These are phyloP conservation scores for Encarsia formosa DNA, from an alignment of 2,888 invertebrate genomes.

Conservation along the genomic window DNA sequence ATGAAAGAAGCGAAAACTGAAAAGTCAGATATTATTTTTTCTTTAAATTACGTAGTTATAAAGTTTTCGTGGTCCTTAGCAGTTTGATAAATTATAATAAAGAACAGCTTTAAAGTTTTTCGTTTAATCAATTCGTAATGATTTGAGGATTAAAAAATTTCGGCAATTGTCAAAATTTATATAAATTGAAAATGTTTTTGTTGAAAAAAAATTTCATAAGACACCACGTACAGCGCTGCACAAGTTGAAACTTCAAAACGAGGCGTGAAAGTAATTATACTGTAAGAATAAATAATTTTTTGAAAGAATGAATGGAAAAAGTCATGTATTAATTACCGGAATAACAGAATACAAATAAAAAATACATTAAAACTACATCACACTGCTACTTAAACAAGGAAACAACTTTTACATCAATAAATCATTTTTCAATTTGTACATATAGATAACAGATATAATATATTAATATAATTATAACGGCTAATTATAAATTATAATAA, in stretches of 20 bases:
- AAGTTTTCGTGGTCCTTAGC: no score
- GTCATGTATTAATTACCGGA: slow-evolving; percentile 29
- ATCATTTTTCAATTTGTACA: slow-evolving; percentile 49
- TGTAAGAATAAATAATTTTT: slow-evolving; percentile 24
- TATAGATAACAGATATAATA: slow-evolving; percentile 43
- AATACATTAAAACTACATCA: slow-evolving; percentile 29
- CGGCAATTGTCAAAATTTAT: no score
- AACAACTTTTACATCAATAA: slow-evolving; percentile 38
- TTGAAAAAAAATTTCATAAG: slow-evolving; percentile 18
- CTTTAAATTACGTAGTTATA: no score
- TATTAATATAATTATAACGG: slow-evolving; percentile 28
- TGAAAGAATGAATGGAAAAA: slow-evolving; percentile 12
- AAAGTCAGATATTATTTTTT: no score
- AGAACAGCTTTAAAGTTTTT: no score
- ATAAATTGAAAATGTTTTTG: no score
- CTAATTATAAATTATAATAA: slow-evolving; percentile 22
- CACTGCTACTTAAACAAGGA: slow-evolving; percentile 26
- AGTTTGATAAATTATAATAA: no score
- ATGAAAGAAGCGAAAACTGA: no score
- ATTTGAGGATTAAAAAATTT: no score
- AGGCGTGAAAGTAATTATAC: slow-evolving; percentile 14
- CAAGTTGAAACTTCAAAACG: slow-evolving; percentile 8
- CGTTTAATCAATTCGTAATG: no score
- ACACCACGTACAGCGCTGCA: slow-evolving; percentile 35
- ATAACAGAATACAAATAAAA: slow-evolving; percentile 25